A percentile compares a stretch with the other conserved stretches of the same genome.
Evolutionary conservation across 2,113 vertebrate species (phyloP).

Genomic region (Cyprinodon brontotheroides): DNA sequence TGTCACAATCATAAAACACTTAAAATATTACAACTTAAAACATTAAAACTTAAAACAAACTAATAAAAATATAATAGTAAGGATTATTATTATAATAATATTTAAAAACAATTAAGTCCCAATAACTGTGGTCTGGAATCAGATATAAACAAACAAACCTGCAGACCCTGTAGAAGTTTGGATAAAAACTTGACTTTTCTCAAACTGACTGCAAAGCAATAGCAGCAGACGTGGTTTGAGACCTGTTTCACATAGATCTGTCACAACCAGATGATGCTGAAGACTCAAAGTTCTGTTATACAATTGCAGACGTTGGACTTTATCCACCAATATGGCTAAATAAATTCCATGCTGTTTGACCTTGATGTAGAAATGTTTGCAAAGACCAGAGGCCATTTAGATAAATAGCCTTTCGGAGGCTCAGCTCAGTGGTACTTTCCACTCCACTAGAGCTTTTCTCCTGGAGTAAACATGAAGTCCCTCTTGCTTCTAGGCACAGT

Average conservation of each 20-base stretch:
- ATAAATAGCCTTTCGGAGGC: neutral
- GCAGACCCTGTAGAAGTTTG: neutral
- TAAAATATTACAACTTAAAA: too few species aligned
- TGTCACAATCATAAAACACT: too few species aligned
- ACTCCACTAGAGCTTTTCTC: neutral
- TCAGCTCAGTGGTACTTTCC: neutral
- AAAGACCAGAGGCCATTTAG: neutral
- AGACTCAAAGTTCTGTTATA: neutral
- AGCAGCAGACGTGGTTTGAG: neutral
- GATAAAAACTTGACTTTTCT: neutral
- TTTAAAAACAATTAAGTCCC: too few species aligned
- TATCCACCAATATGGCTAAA: neutral
- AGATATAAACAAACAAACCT: neutral
- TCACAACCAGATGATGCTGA: neutral
- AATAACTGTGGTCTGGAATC: too few species aligned
- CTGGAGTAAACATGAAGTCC: neutral
- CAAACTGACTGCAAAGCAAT: neutral
- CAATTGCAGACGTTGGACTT: neutral
- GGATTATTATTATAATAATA: too few species aligned
- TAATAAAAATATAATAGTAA: too few species aligned
- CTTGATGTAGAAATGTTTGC: too few species aligned
- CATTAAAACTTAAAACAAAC: too few species aligned
- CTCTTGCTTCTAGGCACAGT: neutral
- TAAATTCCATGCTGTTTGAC: neutral
- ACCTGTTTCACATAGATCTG: neutral